Evolutionary conservation across 1,140 invertebrate species (phyloP).

Genomic region (Vanessa tameamea): DNA sequence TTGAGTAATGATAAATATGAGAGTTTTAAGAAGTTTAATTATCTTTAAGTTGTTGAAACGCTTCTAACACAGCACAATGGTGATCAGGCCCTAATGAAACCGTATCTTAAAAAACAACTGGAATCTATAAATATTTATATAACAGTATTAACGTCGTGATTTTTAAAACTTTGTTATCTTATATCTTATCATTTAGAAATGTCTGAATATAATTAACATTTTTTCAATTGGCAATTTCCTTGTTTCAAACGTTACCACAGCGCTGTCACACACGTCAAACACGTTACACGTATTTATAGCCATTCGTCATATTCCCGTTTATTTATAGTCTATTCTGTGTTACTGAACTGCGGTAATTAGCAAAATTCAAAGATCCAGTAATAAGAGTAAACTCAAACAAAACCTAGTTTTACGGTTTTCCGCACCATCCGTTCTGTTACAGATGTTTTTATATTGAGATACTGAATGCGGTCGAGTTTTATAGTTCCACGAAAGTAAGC

Average conservation of each 20-base stretch:
- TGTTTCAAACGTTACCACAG: slow-evolving; percentile 9
- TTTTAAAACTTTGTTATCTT: slow-evolving; percentile 19
- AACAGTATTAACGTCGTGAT: slow-evolving; percentile 9
- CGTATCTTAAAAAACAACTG: slow-evolving; percentile 10
- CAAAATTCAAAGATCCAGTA: slow-evolving; percentile 13
- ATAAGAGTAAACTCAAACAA: slow-evolving; percentile 19
- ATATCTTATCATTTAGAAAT: slow-evolving; percentile 24
- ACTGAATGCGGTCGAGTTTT: slow-evolving; percentile 1
- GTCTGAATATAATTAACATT: slow-evolving; percentile 1
- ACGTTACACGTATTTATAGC: background rate
- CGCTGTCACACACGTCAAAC: too few species aligned
- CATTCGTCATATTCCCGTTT: background rate
- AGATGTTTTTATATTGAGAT: slow-evolving; percentile 2
- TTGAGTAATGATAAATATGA: background rate
- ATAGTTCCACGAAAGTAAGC: slow-evolving; percentile 1
- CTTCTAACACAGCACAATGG: too few species aligned
- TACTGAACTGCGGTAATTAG: slow-evolving; percentile 2
- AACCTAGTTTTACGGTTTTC: slow-evolving; percentile 26
- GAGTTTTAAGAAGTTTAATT: background rate
- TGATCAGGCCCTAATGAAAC: slow-evolving; percentile 11
- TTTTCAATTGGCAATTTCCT: slow-evolving; percentile 18
- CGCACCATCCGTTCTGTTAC: background rate
- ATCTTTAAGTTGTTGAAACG: background rate
- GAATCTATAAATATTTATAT: slow-evolving; percentile 21
- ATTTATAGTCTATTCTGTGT: slow-evolving; percentile 6